phyloP scores from a whole-genome alignment of 1,140 invertebrate genomes.

The Brachionus calyciflorus region DNA sequence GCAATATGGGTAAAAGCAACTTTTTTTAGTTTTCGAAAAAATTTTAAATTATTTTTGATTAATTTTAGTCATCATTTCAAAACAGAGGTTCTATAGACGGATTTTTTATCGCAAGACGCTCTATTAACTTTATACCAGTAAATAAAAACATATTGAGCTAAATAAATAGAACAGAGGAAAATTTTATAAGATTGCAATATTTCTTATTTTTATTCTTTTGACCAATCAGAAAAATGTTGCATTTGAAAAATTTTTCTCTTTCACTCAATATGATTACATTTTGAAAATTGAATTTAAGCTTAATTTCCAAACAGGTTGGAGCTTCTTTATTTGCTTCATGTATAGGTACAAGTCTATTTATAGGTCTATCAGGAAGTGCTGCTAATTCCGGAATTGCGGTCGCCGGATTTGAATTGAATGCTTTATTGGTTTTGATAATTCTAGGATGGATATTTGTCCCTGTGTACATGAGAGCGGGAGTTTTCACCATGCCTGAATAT shows the following conservation, averaged over 20 bases:
- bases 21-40: not conserved
- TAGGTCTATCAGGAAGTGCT: slow-evolving; percentile 64
- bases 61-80: slow-evolving; percentile 7
- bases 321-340: slow-evolving; percentile 68
- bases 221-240: too few relatives aligned
- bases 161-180: too few relatives aligned
- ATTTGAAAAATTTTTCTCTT: not conserved
- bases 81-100: slow-evolving; percentile 23
- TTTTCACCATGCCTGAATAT: slow-evolving; percentile 68
- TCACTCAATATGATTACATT: not conserved
- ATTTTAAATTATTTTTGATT: not conserved
- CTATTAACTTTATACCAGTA: slow-evolving; percentile 14
- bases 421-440: slow-evolving; percentile 59
- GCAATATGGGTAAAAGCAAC: slow-evolving; percentile 32
- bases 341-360: slow-evolving; percentile 66
- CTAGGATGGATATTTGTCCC: slow-evolving; percentile 64
- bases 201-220: too few relatives aligned
- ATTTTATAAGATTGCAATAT: too few relatives aligned
- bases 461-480: slow-evolving; percentile 60
- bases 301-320: slow-evolving; percentile 61
- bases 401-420: slow-evolving; percentile 64
- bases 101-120: slow-evolving; percentile 4
- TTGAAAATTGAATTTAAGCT: not conserved
- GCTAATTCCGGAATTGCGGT: slow-evolving; percentile 61
- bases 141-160: too few relatives aligned